Conservation (phyloP, 2,888 invertebrate genomes). For the Argyra leucocephala region DNA sequence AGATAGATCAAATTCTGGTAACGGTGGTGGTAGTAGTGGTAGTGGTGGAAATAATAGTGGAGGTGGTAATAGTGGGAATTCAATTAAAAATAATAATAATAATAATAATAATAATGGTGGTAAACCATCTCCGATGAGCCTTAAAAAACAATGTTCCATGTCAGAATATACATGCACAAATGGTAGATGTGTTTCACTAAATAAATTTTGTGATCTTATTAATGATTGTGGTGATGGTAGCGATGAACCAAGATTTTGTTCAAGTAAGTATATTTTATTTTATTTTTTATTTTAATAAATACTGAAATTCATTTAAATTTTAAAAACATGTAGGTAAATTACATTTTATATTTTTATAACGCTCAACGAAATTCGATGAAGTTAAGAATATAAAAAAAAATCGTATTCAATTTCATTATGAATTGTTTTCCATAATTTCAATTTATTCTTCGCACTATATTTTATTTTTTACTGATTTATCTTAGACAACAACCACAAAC, state of each 20-base stretch:
- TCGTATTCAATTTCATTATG: too few relatives aligned
- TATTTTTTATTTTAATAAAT: too few relatives aligned
- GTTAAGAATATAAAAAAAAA: too few relatives aligned
- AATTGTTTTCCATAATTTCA: too few relatives aligned
- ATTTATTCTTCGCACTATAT: too few relatives aligned
- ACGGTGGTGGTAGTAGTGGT: conserved; percentile 21
- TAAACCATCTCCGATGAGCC: conserved; percentile 26
- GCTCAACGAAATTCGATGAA: too few relatives aligned
- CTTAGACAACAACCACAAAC: too few relatives aligned
- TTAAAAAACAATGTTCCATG: conserved; percentile 35
- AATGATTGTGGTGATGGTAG: conserved; percentile 74
- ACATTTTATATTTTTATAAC: too few relatives aligned
- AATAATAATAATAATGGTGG: conserved; percentile 23
- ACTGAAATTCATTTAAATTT: too few relatives aligned
- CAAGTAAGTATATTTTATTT: conserved; percentile 72
- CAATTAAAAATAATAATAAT: conserved; percentile 26
- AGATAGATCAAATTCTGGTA: conserved; percentile 8
- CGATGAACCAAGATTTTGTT: conserved; percentile 71
- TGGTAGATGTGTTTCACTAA: conserved; percentile 48
- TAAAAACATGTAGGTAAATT: too few relatives aligned
- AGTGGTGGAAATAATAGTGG: conserved; percentile 20
- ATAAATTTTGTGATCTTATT: conserved; percentile 66
- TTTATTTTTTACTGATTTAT: too few relatives aligned
- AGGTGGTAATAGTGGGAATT: conserved; percentile 22
- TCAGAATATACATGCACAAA: conserved; percentile 42